Percentiles rank a stretch among this genome's conserved stretches.
Conservation (phyloP, 2,113 vertebrate species). For the Labrus mixtus region DNA sequence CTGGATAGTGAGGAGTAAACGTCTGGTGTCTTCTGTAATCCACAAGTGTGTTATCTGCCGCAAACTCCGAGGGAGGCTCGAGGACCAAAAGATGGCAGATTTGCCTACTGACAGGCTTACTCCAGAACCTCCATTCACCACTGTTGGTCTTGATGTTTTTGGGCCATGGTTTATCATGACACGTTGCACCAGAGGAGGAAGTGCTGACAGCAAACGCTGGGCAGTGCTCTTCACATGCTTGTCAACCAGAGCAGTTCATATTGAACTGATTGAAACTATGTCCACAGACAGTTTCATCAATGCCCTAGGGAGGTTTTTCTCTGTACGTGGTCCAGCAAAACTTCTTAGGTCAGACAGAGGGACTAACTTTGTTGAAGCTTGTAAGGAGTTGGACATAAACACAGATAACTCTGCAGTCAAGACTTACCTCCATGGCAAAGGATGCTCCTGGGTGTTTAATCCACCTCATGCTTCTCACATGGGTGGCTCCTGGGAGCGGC, state of each 20-base stretch:
- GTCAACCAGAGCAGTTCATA: slow-evolving; percentile 1
- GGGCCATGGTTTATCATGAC: background rate
- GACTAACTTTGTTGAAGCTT: no score
- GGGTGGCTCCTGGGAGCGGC: slow-evolving; percentile 5
- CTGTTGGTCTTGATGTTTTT: slow-evolving; percentile 36
- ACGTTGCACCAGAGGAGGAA: slow-evolving; percentile 2
- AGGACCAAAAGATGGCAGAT: slow-evolving; percentile 40
- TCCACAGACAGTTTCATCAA: slow-evolving; percentile 11
- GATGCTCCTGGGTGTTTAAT: slow-evolving; percentile 19
- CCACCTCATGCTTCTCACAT: slow-evolving; percentile 10
- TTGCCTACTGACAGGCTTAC: background rate
- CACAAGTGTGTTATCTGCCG: slow-evolving; percentile 16
- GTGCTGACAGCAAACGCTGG: slow-evolving; percentile 2
- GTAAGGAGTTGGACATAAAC: background rate
- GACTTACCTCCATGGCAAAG: background rate
- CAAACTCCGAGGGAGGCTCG: slow-evolving; percentile 13
- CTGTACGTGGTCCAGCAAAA: background rate
- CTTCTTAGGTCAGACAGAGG: background rate
- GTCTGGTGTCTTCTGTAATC: slow-evolving; percentile 35
- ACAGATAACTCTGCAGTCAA: background rate
- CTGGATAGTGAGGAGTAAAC: slow-evolving; percentile 45
- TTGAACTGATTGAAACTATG: background rate
- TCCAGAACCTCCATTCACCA: slow-evolving; percentile 25
- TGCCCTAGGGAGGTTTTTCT: slow-evolving; percentile 2
- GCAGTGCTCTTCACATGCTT: slow-evolving; percentile 1